These are phyloP conservation scores for Trissolcus brochymenae DNA, from an alignment of 2,888 invertebrate species.

Conservation along the genomic window DNA sequence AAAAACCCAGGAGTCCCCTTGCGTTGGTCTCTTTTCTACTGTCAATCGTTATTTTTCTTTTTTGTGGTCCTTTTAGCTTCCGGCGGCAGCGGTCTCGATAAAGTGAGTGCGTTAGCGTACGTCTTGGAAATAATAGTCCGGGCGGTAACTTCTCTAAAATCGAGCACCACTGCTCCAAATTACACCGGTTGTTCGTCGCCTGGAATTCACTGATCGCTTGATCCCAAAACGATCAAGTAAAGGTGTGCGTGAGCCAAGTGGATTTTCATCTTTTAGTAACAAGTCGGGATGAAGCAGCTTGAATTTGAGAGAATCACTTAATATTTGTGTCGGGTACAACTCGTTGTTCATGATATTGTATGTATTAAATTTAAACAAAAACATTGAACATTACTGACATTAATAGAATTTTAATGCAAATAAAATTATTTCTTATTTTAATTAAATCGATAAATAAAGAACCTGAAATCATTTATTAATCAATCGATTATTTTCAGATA, in stretches of 20 bases:
- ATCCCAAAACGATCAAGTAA: slow-evolving; percentile 4
- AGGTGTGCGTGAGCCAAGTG: slow-evolving; percentile 30
- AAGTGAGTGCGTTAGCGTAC: slow-evolving; percentile 46
- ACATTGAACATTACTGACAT: too few relatives aligned
- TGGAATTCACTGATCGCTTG: slow-evolving; percentile 48
- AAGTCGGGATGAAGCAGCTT: too few relatives aligned
- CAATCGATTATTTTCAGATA: too few relatives aligned
- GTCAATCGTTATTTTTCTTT: slow-evolving; percentile 34
- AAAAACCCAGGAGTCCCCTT: slow-evolving; percentile 39
- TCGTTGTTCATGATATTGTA: too few relatives aligned
- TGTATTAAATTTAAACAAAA: too few relatives aligned
- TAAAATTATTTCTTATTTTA: too few relatives aligned
- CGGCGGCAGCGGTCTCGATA: slow-evolving; percentile 42
- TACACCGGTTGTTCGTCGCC: slow-evolving; percentile 54
- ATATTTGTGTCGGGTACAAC: too few relatives aligned
- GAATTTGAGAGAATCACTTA: too few relatives aligned
- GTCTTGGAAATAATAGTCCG: slow-evolving; percentile 46
- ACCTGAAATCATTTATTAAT: too few relatives aligned
- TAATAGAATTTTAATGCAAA: too few relatives aligned
- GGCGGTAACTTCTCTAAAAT: slow-evolving; percentile 47
- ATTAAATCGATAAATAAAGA: too few relatives aligned
- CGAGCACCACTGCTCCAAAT: slow-evolving; percentile 57
- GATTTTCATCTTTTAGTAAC: slow-evolving; percentile 42
- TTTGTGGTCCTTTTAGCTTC: slow-evolving; percentile 41
- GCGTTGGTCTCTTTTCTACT: slow-evolving; percentile 24